Percentiles rank a stretch among this genome's conserved stretches.
These are phyloP conservation scores for Acrobasis repandana DNA, from an alignment of 2,888 invertebrate species.

Conservation along the genomic window DNA sequence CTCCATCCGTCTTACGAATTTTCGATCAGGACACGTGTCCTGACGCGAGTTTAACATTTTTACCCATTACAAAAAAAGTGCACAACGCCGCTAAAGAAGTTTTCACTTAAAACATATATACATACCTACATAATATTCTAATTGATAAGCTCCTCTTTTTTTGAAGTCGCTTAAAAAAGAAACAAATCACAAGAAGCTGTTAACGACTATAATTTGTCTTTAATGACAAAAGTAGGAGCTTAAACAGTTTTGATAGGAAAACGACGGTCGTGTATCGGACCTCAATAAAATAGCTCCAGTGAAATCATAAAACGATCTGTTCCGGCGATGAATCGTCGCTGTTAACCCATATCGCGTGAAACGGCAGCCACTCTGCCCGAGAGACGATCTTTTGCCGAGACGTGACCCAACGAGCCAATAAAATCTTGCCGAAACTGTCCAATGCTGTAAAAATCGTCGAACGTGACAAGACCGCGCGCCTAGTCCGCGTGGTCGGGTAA, in stretches of 20 bases:
- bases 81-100: too few species aligned
- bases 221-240: slow-evolving; percentile 32
- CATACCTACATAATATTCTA: too few species aligned
- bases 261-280: slow-evolving; percentile 35
- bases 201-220: slow-evolving; percentile 10
- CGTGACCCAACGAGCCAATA: slow-evolving; percentile 74
- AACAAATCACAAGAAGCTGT: too few species aligned
- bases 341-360: slow-evolving; percentile 66
- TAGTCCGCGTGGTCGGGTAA: too few species aligned
- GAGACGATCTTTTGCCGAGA: slow-evolving; percentile 67
- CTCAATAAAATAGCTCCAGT: slow-evolving; percentile 51
- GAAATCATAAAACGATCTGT: slow-evolving; percentile 73
- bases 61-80: too few species aligned
- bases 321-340: slow-evolving; percentile 62
- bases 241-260: slow-evolving; percentile 31
- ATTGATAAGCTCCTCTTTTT: too few species aligned
- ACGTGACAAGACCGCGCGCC: slow-evolving; percentile 53
- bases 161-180: too few species aligned
- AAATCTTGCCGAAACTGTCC: slow-evolving; percentile 63
- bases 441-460: slow-evolving; percentile 61
- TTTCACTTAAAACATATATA: too few species aligned
- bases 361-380: slow-evolving; percentile 56
- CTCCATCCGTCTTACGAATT: too few species aligned
- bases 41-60: too few species aligned
- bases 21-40: too few species aligned